phyloP scores from a whole-genome alignment of 2,113 vertebrate species.

The Brachionichthys hirsutus region DNA sequence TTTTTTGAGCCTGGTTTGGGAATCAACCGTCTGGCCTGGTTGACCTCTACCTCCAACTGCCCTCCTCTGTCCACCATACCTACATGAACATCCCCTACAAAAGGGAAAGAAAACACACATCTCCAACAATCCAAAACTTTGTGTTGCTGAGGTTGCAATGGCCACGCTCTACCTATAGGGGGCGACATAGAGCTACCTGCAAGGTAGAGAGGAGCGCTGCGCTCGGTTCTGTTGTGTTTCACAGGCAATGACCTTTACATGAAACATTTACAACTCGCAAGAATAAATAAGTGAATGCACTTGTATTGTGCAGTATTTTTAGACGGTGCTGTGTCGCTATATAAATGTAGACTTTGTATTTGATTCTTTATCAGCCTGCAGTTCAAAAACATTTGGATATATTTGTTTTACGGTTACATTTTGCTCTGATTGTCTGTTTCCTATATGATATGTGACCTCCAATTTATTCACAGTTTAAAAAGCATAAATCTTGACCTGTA shows the following conservation, averaged over 20 bases:
- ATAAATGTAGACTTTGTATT: neutral
- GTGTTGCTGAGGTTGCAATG: conserved; percentile 22
- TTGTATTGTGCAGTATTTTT: conserved; percentile 24
- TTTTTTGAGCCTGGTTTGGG: conserved; percentile 92
- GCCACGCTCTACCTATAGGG: conserved; percentile 55
- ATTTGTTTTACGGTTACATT: neutral
- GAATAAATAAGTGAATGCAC: conserved; percentile 42
- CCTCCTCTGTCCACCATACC: conserved; percentile 89
- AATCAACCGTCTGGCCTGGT: conserved; percentile 90
- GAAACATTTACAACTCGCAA: conserved; percentile 52
- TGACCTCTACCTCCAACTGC: conserved; percentile 96
- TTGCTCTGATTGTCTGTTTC: neutral
- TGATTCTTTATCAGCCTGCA: neutral
- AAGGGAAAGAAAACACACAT: neutral
- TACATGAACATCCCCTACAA: conserved; percentile 89
- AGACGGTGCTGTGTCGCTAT: conserved; percentile 4
- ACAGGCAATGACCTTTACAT: conserved; percentile 47
- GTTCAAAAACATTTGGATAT: neutral
- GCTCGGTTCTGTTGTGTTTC: conserved; percentile 20
- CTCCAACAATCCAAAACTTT: neutral
- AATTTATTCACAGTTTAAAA: neutral
- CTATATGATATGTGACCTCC: neutral
- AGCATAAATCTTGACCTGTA: neutral
- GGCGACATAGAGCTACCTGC: conserved; percentile 42
- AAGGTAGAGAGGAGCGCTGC: neutral